Evolutionary conservation across 2,797 vertebrate genomes (phyloP), one percentile per base, ranked within the genome.

Genomic region (Chaenodraco wilsoni): DNA sequence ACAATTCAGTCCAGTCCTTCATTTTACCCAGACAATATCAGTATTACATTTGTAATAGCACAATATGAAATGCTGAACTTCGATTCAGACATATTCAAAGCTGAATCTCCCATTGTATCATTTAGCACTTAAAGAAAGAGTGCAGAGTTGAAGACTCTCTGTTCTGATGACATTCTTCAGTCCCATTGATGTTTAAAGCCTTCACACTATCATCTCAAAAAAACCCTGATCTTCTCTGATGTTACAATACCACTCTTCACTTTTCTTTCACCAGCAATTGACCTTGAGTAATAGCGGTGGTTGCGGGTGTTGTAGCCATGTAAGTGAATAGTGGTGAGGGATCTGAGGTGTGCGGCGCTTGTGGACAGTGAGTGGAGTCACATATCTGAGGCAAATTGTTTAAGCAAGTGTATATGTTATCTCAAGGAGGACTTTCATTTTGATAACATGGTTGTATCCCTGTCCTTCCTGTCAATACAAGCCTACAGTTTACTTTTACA

Each of bases 151-250:
- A 51, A 56, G 19, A 65, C 1, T 65, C 45, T 31, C 41, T 19
- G 46, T 59, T 50, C 14, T 17, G 54, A 60, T 45, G 11, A 71
- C 78, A 59, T 16, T 31, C 19, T 41, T 33, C 3, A 59, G 16
- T 23, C 51, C 17, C 43, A 41, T 44, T 31, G 37, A 56, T 62
- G 21, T 70, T 68, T 84, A 14, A 63, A 71, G 33, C 14, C 12
- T 0, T 76, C 21, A 9, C 49, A 15, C 75, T 17, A 49, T 48
- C 4, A 4, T 62, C 40, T 15, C 2, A 33, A 46, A 33, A 46
- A 65, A 74, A 13, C 23, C 13, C 59, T 59, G 69, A 73, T 69
- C 55, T 50, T 74, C 56, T 74, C 33, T 33, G 12, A 33, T 13
- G 19, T 58, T 44, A 10, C 61, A 33, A 16, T 27, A 10, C 27